Evolutionary conservation across 2,888 invertebrate species (phyloP).

Genomic region (Xylocampa areola): DNA sequence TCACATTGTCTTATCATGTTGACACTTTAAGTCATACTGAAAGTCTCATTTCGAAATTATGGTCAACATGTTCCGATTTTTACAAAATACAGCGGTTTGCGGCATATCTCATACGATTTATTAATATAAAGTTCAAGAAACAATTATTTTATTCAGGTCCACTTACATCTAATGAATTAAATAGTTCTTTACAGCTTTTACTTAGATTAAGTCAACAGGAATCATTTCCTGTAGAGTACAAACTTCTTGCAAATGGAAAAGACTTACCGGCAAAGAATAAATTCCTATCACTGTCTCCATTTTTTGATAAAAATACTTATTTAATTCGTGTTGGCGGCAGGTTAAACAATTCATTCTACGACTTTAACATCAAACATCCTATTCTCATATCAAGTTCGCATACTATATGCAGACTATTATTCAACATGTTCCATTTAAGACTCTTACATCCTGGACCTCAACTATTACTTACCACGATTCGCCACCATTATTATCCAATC

Average conservation of each 20-base stretch:
- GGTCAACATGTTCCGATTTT: not conserved
- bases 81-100: conserved; percentile 4
- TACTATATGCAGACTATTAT: conserved; percentile 10
- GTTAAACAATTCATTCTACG: conserved; percentile 39
- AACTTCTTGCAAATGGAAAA: conserved; percentile 12
- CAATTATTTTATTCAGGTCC: not conserved
- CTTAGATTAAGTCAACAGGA: conserved; percentile 9
- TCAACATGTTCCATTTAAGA: conserved; percentile 16
- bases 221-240: conserved; percentile 23
- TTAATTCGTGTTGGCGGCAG: conserved; percentile 47
- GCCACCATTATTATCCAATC: conserved; percentile 16
- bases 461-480: conserved; percentile 16
- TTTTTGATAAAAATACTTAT: conserved; percentile 14
- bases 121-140: conserved; percentile 1
- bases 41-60: conserved; percentile 1
- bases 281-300: conserved; percentile 23
- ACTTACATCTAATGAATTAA: conserved; percentile 19
- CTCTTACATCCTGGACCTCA: conserved; percentile 28
- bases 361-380: conserved; percentile 41
- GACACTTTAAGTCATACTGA: conserved; percentile 1
- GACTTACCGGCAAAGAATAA: conserved; percentile 20
- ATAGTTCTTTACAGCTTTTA: conserved; percentile 1
- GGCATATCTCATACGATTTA: not conserved
- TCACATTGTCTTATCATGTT: conserved; percentile 10
- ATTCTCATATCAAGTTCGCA: conserved; percentile 19